Evolutionary conservation across 2,888 invertebrate genomes (phyloP).

Genomic region (Hylaea fasciaria): DNA sequence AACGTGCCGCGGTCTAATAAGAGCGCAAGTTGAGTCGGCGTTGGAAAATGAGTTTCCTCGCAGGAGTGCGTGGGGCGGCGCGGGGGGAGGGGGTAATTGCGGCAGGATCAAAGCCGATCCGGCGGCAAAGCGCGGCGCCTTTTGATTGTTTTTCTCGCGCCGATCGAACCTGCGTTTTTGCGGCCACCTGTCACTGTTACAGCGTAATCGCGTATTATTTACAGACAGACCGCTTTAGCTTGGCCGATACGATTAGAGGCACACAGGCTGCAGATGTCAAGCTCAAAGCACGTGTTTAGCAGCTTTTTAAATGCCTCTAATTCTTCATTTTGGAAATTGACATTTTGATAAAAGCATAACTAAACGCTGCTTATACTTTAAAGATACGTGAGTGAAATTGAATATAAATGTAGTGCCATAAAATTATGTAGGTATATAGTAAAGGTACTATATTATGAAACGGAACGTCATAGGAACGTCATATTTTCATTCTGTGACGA

Average conservation of each 20-base stretch:
- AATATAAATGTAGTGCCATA: too few species aligned
- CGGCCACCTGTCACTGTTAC: conserved; percentile 63
- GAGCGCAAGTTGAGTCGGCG: conserved; percentile 74
- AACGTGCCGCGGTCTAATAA: conserved; percentile 68
- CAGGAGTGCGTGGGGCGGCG: conserved; percentile 47
- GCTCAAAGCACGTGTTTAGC: too few species aligned
- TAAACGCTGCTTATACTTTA: too few species aligned
- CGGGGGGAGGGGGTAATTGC: conserved; percentile 67
- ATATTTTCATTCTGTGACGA: too few species aligned
- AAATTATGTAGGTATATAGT: too few species aligned
- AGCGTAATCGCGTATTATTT: conserved; percentile 71
- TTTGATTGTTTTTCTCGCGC: conserved; percentile 80
- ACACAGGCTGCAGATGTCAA: not conserved
- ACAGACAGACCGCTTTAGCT: conserved; percentile 49
- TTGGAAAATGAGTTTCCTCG: conserved; percentile 83
- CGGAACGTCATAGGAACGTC: too few species aligned
- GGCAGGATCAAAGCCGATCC: conserved; percentile 73
- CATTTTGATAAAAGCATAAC: too few species aligned
- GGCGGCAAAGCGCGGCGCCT: conserved; percentile 68
- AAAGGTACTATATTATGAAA: too few species aligned
- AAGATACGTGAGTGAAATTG: too few species aligned
- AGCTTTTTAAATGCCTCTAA: too few species aligned
- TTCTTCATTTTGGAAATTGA: too few species aligned
- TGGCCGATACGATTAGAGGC: conserved; percentile 6
- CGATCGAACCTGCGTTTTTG: conserved; percentile 64